Base-by-base conservation (phyloP, 2,888 invertebrate species). In the Trichogramma evanescens region DNA sequence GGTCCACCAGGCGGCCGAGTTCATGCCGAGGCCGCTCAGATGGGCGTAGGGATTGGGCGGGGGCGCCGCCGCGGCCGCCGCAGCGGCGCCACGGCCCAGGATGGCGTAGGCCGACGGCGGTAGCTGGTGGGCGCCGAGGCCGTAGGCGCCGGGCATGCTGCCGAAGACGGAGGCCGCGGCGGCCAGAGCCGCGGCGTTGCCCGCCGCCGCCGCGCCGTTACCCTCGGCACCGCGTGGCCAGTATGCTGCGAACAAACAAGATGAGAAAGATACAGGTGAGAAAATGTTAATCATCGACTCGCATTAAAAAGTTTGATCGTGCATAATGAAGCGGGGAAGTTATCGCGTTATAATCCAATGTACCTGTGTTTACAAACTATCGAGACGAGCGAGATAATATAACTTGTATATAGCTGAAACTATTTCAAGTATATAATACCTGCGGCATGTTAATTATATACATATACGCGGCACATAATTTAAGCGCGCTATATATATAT, bases 1-100 rank as follows among this genome's bases (percentile, higher is more conserved):
- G 38, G 90, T 90, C 91, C 92, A 93, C 93, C 93, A 93, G 61
- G 89, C 89, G 69, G 89, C 89, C 51, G 77, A 70, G 69, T 75
- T 77, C 59, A 77, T 77, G 59, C 91, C 90, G 71, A 91, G 82
- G 72, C 89, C 91, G 67, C 90, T 89, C 73, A 91, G 84, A 59
- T 79, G 79, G 3, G 79, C 74, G 60, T 75, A 77, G 49, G 75
- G 76, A 60, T 74, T 74, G 57, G 74, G 76, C 62, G 75, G 76
- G 64, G 73, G 76, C 13, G 74, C 75, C 52, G 76, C 72, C 48
- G 74, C 68, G 55, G 70, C 74, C 58, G 72, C 74, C 40, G 72
- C 73, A 50, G 70, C 76, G 44, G 72, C 69, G 53, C 72, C 73
- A 58, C 76, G 75, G 63, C 78, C 77, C 67, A 78, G 71, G 69